Percentiles rank a stretch among this genome's conserved stretches.
phyloP scores from a whole-genome alignment of 2,888 invertebrate genomes.

The Brassicogethes aeneus region DNA sequence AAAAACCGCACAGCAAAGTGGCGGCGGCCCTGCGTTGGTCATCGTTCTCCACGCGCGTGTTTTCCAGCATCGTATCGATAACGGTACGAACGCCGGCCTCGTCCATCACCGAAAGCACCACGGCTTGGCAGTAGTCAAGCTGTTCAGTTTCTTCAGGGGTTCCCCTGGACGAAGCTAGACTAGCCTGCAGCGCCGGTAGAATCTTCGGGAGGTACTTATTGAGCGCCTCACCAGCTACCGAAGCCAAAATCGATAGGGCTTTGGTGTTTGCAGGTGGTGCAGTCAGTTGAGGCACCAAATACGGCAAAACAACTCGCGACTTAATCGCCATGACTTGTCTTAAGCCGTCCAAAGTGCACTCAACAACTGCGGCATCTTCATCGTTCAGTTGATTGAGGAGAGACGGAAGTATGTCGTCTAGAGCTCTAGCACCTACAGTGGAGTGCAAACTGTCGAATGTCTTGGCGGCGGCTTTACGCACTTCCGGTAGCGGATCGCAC shows the following conservation, averaged over 20 bases:
- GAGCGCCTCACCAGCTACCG: conserved; percentile 89
- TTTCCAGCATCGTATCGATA: conserved; percentile 76
- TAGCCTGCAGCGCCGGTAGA: conserved; percentile 77
- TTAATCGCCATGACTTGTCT: conserved; percentile 96
- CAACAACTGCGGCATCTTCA: conserved; percentile 69
- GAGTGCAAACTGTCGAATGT: conserved; percentile 95
- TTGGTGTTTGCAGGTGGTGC: conserved; percentile 84
- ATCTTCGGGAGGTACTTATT: conserved; percentile 86
- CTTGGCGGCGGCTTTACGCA: conserved; percentile 88
- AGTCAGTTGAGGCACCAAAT: conserved; percentile 90
- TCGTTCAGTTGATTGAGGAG: conserved; percentile 77
- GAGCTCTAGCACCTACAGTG: conserved; percentile 84
- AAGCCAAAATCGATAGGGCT: conserved; percentile 86
- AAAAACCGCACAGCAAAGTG: conserved; percentile 82
- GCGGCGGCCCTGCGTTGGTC: conserved; percentile 72
- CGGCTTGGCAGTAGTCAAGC: conserved; percentile 85
- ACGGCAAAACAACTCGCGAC: conserved; percentile 90
- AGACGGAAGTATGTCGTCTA: conserved; percentile 93
- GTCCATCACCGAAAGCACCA: conserved; percentile 83
- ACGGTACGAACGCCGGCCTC: conserved; percentile 81
- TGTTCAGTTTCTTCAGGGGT: conserved; percentile 44
- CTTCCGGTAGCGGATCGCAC: conserved; percentile 88
- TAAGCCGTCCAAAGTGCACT: conserved; percentile 89
- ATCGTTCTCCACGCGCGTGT: conserved; percentile 55
- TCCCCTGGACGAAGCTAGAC: conserved; percentile 62